Base-by-base conservation (phyloP, 2,113 vertebrate species). In the Trogon melanurus region DNA sequence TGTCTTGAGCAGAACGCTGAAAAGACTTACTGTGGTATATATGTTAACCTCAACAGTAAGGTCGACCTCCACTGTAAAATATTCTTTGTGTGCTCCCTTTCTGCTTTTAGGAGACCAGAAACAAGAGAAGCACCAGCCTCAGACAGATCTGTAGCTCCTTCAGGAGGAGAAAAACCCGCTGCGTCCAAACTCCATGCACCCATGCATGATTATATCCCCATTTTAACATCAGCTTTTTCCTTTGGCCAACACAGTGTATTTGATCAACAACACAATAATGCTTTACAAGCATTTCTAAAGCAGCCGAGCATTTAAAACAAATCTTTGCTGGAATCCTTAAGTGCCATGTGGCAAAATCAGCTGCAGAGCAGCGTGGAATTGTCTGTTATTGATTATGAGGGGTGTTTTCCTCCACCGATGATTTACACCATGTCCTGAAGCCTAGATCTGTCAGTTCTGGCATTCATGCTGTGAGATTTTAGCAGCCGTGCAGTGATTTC, bases 371-470 rank as follows among this genome's bases (percentile, higher is more conserved):
- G 90, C 70, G 72, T 93, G 85, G 92, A 93, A 97, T 96, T 96
- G 92, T 95, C 95, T 96, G 95, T 95, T 95, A 96, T 96, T 94
- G 95, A 96, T 96, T 97, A 96, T 53, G 83, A 96, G 85, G 93
- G 90, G 93, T 96, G 85, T 95, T 96, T 94, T 96, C 88, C 88
- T 93, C 13, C 48, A 61, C 53, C 93, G 88, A 84, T 88, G 94
- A 96, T 95, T 96, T 95, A 94, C 75, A 44, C 75, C 83, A 86
- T 83, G 70, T 84, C 88, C 93, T 20, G 11, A 79, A 90, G 93
- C 79, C 71, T 25, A 21, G 66, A 95, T 88, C 89, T 94, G 96
- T 89, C 94, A 96, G 85, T 64, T 86, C 85, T 95, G 92, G 95
- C 72, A 60, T 44, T 88, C 93, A 16, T 12, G 76, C 92, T 94